Evolutionary conservation across 2,797 vertebrate species (phyloP).

Genomic region (Oreochromis grahami): DNA sequence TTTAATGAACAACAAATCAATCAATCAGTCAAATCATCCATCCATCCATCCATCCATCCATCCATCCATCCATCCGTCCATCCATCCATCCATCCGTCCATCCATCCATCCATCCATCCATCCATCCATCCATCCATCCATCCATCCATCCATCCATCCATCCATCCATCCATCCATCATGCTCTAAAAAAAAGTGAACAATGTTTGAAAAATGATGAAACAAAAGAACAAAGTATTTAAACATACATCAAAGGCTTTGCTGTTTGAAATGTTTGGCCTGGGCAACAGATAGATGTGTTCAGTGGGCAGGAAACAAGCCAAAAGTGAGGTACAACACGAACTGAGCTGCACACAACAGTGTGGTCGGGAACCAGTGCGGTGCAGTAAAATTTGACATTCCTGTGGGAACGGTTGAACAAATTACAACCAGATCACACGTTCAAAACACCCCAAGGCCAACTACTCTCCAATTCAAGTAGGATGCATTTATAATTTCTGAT

Average conservation of each 20-base stretch:
- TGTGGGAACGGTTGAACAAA: neutral
- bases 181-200: neutral
- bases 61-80: neutral
- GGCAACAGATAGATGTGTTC: neutral
- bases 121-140: neutral
- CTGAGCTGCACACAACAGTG: neutral
- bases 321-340: neutral
- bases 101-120: neutral
- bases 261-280: neutral
- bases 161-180: neutral
- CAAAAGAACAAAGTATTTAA: neutral
- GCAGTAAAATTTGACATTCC: neutral
- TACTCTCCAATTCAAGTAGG: neutral
- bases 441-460: neutral
- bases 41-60: neutral
- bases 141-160: neutral
- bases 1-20: neutral
- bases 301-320: neutral
- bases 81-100: neutral
- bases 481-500: neutral
- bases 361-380: neutral
- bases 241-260: neutral
- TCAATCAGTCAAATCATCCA: neutral
- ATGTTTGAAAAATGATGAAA: neutral
- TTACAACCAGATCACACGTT: neutral